Evolutionary conservation across 2,797 vertebrate genomes (phyloP), one percentile per base, ranked within the genome.

Genomic region (Hozukius guyotensis): DNA sequence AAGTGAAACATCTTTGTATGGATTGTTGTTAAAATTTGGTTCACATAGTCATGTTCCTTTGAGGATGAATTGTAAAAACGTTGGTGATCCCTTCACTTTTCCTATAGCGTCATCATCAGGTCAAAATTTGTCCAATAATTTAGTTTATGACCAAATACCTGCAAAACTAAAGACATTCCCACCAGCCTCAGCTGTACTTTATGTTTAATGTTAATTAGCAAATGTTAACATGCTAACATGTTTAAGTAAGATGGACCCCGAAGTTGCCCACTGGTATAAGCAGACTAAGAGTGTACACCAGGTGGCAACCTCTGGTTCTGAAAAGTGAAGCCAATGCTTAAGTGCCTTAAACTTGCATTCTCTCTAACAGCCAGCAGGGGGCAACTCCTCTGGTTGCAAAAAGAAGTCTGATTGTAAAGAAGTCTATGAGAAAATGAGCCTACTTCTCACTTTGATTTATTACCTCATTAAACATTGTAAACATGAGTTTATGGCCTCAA

Each of bases 291-390:
- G 38, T 42, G 38, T 42, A 42, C 38, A 42, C 38, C 38, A 42
- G 38, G 14, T 16, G 38, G 38, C 38, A 42, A 42, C 38, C 14
- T 42, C 38, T 42, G 38, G 38, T 42, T 42, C 13, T 42, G 14
- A 16, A 42, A 42, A 42, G 6, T 42, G 38, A 42, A 16, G 38
- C 38, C 14, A 42, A 42, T 42, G 38, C 13, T 42, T 0, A 42
- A 42, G 38, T 42, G 38, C 0, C 6, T 42, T 42, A 42, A 16
- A 42, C 14, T 0, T 42, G 14, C 38, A 42, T 42, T 42, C 2
- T 42, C 0, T 42, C 38, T 3, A 42, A 42, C 0, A 42, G 38
- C 14, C 38, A 0, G 38, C 38, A 42, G 38, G 38, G 14, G 38
- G 38, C 2, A 14, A 42, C 38, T 42, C 38, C 38, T 42, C 38